Conservation (phyloP, 2,888 invertebrate genomes). For the Lasiommata megera region DNA sequence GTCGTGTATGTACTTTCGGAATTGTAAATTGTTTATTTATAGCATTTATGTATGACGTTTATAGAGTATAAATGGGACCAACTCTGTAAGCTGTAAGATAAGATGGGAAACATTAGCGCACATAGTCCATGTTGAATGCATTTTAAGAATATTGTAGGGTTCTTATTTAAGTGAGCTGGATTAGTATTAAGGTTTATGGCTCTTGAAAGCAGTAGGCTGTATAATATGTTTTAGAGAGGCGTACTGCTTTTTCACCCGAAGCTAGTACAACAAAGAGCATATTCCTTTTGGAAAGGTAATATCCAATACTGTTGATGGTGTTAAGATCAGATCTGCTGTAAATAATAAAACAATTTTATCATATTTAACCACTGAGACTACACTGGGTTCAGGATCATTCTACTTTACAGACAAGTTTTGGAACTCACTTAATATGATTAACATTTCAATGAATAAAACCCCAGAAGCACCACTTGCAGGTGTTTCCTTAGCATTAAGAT, state of each 20-base stretch:
- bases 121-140: constrained; percentile 38
- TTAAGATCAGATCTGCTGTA: constrained; percentile 73
- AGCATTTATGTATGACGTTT: constrained; percentile 67
- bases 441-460: constrained; percentile 53
- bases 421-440: constrained; percentile 39
- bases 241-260: constrained; percentile 64
- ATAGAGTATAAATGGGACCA: constrained; percentile 76
- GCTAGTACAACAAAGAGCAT: constrained; percentile 69
- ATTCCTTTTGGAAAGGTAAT: constrained; percentile 43
- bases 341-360: constrained; percentile 39
- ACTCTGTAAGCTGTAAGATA: constrained; percentile 66
- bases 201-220: constrained; percentile 70
- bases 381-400: constrained; percentile 31
- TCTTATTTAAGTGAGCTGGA: constrained; percentile 51
- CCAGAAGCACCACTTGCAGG: constrained; percentile 56
- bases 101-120: constrained; percentile 48
- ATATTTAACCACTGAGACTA: constrained; percentile 25
- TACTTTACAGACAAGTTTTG: constrained; percentile 35
- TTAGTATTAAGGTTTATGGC: constrained; percentile 52
- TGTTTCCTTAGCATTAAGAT: constrained; percentile 67
- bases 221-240: constrained; percentile 79
- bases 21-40: constrained; percentile 75
- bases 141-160: constrained; percentile 39
- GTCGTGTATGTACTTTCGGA: constrained; percentile 81
- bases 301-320: constrained; percentile 34